Evolutionary conservation across 1,140 invertebrate species (phyloP), one percentile per base, ranked within the genome.

Genomic region (Sminthurinus signatus): DNA sequence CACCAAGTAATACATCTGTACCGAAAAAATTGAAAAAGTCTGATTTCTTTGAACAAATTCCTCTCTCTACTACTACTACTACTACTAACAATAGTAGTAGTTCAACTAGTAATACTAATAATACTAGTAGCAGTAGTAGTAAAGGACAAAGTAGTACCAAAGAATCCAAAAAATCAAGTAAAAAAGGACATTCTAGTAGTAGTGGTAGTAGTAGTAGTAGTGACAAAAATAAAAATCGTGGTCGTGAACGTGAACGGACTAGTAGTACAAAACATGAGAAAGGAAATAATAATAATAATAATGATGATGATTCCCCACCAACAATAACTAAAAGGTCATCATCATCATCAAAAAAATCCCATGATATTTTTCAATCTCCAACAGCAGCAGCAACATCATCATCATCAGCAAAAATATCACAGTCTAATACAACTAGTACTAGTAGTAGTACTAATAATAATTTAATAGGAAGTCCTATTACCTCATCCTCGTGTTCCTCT

Each of bases 11-110:
- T 44, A 66, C 70, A 21, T 68, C 70, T 48, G 70, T 71, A 43
- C 70, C 70, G 36, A 71, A 68, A 60, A 71, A 71, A 64, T 43
- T 62, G 15, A 67, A 67, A 52, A 71, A 71, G 52, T 62, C 65
- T 17, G 62, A 69, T n/a, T 42, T 36, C 32, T 36, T 36, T 36
- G 32, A 36, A 5, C 5, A 36, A 36, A 15, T 36, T 36, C 5
- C 32, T 15, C 15, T 36, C 5, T 5, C 32, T 15, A 36, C 5
- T 36, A 36, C 5, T 36, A 36, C 5, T 36, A 36, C 5, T 36
- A 36, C 5, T 36, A 36, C 5, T 36, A 15, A 15, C 15, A 15
- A 15, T 36, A 15, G 32, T 36, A 36, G 31, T 8, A 19, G 42
- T n/a, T n/a, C 8, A 12, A 52, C 3, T n/a, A 29, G 27, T 15